Conservation (phyloP, 2,797 vertebrate species). For the Rallus crepitans region DNA sequence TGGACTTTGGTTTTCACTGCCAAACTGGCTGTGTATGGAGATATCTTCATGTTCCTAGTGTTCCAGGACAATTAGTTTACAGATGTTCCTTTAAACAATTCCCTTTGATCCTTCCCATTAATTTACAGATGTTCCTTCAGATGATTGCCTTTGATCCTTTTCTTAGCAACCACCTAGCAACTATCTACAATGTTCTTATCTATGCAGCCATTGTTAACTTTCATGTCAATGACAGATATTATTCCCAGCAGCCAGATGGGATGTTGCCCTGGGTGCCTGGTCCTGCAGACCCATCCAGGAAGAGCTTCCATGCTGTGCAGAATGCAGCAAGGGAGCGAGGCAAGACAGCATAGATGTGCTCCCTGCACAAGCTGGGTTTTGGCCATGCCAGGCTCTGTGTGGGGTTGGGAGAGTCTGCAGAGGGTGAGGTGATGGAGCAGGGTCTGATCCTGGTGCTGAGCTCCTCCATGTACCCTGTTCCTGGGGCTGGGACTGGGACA, state of each 20-base stretch:
- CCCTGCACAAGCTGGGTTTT: not conserved
- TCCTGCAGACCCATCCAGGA: not conserved
- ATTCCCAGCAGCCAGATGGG: not conserved
- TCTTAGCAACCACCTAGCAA: too few species aligned
- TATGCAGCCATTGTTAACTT: too few species aligned
- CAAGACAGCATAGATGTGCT: accelerated
- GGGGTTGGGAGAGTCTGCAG: not conserved
- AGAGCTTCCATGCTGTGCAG: accelerated
- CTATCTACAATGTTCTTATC: too few species aligned
- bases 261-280: not conserved
- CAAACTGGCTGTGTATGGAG: too few species aligned
- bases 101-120: too few species aligned
- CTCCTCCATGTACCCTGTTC: not conserved
- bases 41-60: too few species aligned
- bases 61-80: too few species aligned
- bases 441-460: not conserved
- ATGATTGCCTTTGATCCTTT: too few species aligned
- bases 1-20: too few species aligned
- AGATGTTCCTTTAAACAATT: too few species aligned
- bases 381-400: accelerated
- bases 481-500: not conserved
- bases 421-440: not conserved
- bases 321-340: accelerated
- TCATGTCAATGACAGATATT: too few species aligned
- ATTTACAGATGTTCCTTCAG: too few species aligned